phyloP scores from a whole-genome alignment of 1,140 invertebrate genomes.

The Drosophila neocordata region DNA sequence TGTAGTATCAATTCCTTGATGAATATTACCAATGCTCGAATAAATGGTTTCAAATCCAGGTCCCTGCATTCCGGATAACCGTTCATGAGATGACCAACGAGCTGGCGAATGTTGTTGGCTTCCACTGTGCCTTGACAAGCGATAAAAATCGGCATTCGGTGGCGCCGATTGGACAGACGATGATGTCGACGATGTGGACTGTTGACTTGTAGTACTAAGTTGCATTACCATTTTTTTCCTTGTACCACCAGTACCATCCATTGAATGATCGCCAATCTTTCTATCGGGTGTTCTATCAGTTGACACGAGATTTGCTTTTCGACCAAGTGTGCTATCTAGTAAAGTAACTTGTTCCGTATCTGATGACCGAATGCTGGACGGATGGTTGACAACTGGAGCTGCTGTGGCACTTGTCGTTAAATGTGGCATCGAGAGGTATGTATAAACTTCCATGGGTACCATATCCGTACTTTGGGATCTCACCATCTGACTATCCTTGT shows the following conservation, averaged over 20 bases:
- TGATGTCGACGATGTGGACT: conserved; percentile 2
- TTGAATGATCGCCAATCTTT: neutral
- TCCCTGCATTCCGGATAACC: neutral
- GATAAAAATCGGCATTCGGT: conserved; percentile 8
- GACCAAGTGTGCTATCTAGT: neutral
- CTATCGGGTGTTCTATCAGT: neutral
- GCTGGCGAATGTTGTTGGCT: conserved; percentile 9
- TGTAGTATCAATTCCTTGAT: neutral
- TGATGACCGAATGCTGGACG: neutral
- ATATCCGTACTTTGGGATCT: conserved; percentile 13
- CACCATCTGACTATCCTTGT: conserved; percentile 11
- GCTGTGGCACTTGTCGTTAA: neutral
- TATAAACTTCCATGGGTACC: conserved; percentile 9
- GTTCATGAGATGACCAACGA: conserved; percentile 11
- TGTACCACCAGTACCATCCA: conserved; percentile 1
- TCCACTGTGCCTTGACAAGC: neutral
- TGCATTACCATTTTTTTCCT: neutral
- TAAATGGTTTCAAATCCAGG: conserved; percentile 2
- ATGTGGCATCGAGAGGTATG: conserved; percentile 9
- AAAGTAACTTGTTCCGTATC: neutral
- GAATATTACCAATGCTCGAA: conserved; percentile 2
- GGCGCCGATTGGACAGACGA: conserved; percentile 9
- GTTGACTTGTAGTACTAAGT: conserved; percentile 4
- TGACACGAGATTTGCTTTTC: neutral
- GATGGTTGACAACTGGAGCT: neutral